Evolutionary conservation across 2,888 invertebrate species (phyloP).

Genomic region (Psylliodes chrysocephalus): DNA sequence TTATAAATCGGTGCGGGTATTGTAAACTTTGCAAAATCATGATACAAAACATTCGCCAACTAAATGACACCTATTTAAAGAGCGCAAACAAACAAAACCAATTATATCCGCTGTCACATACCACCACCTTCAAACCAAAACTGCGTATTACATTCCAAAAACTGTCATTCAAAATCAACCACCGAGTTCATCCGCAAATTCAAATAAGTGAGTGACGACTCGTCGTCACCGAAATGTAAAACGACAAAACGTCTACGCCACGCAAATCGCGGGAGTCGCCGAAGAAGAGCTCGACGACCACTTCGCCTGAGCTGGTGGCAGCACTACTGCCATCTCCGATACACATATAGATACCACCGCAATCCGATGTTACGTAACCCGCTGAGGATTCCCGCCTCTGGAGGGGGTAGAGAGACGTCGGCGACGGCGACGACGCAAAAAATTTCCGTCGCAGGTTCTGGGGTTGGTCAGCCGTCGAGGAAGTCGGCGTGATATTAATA

Average conservation of each 20-base stretch:
- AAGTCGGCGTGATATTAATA: not conserved
- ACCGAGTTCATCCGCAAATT: not conserved
- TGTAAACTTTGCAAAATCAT: not conserved
- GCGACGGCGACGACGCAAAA: slow-evolving; percentile 27
- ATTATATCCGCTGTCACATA: not conserved
- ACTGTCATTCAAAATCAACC: not conserved
- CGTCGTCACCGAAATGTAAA: not conserved
- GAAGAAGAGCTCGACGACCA: slow-evolving; percentile 14
- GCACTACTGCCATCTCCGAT: slow-evolving; percentile 13
- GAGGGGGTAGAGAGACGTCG: slow-evolving; percentile 5
- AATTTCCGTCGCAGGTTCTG: not conserved
- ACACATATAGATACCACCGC: slow-evolving; percentile 18
- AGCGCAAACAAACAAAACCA: not conserved
- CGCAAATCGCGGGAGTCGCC: slow-evolving; percentile 4
- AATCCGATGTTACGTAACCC: slow-evolving; percentile 24
- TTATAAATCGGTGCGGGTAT: no score
- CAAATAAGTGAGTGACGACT: not conserved
- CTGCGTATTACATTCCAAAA: not conserved
- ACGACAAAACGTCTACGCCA: not conserved
- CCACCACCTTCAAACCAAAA: not conserved
- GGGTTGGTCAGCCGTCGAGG: not conserved
- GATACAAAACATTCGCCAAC: not conserved
- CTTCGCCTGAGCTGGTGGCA: slow-evolving; percentile 4
- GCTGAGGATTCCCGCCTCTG: slow-evolving; percentile 19
- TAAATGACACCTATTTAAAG: not conserved